phyloP scores from a whole-genome alignment of 2,888 invertebrate genomes.

The Cheilosia urbana region DNA sequence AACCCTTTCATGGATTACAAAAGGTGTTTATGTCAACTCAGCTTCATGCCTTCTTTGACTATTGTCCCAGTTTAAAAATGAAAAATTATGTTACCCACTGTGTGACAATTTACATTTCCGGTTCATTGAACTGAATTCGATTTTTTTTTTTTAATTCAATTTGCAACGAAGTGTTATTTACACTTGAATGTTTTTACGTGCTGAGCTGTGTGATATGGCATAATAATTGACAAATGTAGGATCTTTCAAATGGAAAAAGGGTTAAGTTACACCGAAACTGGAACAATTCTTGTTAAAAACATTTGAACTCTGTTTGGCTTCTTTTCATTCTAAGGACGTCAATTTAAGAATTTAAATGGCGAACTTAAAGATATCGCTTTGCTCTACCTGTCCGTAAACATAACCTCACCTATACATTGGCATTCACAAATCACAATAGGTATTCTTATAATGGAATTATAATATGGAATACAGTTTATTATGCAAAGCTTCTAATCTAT shows the following conservation, averaged over 20 bases:
- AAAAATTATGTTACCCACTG: conserved; percentile 55
- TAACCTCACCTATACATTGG: no score
- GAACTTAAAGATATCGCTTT: no score
- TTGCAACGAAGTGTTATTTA: conserved; percentile 50
- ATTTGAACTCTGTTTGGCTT: no score
- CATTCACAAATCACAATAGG: no score
- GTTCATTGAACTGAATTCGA: conserved; percentile 69
- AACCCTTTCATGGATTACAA: conserved; percentile 46
- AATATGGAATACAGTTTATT: no score
- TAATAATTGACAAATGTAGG: conserved; percentile 22
- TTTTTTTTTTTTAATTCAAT: conserved; percentile 36
- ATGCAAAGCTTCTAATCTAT: no score
- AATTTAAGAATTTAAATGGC: no score
- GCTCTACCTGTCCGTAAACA: no score
- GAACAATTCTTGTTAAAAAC: no score
- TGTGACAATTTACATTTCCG: conserved; percentile 58
- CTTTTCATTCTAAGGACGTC: no score
- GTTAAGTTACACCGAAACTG: conserved; percentile 10
- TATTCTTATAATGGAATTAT: no score
- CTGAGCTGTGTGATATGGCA: conserved; percentile 38
- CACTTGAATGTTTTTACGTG: conserved; percentile 51
- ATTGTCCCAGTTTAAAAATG: conserved; percentile 39
- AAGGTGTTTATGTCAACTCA: conserved; percentile 36
- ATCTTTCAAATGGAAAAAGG: conserved; percentile 31
- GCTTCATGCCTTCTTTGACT: conserved; percentile 42